Base-by-base conservation (phyloP, 2,888 invertebrate species). In the Tinea semifulvella region DNA sequence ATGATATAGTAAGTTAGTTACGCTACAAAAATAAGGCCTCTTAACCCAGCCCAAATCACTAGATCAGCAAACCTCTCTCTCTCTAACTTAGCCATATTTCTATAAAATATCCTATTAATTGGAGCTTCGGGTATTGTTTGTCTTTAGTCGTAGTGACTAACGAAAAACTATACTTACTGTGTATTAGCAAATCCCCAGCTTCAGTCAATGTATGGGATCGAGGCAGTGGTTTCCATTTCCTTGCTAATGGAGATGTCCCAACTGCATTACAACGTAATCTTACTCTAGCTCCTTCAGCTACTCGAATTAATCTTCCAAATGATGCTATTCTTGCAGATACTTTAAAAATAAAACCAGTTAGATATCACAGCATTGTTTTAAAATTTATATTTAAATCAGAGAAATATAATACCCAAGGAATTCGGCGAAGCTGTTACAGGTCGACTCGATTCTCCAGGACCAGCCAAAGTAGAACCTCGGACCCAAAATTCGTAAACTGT, bases 401-500 rank as follows among this genome's bases (percentile, higher is more conserved):
- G 6, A 31, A 13, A 36, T 22, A 22, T 22, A 17, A 16, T 20
- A 45, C 45, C 45, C 7, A 45, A 20, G 8, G 45, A 40, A 22
- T 39, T 40, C n/a, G 45, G 45, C 11, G 45, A 17, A 50, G 88
- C 86, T 13, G 82, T 74, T 42, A 86, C 85, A 39, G 84, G 80
- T 4, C 82, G 72, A 43, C 86, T 85, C 31, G 85, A 68, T 46
- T 86, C 83, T 0, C 88, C 86, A 59, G 88, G 88, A 2, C 90
- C 91, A 17, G 87, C 82, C 3, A 82, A 77, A 7, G 90, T 90
- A 35, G 86, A 86, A 5, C 89, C 92, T 31, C 91, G 88, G 46
- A 92, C 89, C 88, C 92, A 91, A 70, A 94, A 90, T 69, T 91
- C 90, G 68, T 94, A 92, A 51, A 87, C 82, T 54, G 88, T 87